Conservation (phyloP, 2,888 invertebrate species). For the Dryadula phaetusa region DNA sequence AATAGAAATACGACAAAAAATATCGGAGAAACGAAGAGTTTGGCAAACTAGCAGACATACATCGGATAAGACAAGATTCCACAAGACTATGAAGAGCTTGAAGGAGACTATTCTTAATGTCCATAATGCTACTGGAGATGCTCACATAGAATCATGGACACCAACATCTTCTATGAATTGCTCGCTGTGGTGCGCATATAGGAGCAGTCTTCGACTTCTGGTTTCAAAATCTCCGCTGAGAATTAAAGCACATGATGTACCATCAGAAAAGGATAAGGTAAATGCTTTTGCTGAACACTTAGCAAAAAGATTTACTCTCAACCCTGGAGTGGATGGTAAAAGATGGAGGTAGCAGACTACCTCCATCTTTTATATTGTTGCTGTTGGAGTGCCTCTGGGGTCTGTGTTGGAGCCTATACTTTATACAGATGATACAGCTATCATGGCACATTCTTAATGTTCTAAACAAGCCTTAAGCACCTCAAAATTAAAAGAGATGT, state of each 20-base stretch:
- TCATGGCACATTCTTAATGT: too few species aligned
- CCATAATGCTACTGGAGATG: too few species aligned
- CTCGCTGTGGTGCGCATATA: neutral
- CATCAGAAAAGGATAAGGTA: neutral
- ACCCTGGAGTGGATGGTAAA: too few species aligned
- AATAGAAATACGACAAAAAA: slow-evolving; percentile 25
- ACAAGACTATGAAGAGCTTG: slow-evolving; percentile 4
- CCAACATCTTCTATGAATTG: neutral
- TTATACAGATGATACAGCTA: too few species aligned
- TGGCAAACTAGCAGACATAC: slow-evolving; percentile 40
- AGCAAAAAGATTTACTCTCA: too few species aligned
- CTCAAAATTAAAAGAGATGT: too few species aligned
- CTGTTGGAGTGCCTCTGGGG: too few species aligned
- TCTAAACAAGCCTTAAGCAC: too few species aligned
- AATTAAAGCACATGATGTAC: neutral
- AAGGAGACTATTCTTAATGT: neutral
- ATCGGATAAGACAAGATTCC: slow-evolving; percentile 37
- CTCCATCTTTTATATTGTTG: too few species aligned
- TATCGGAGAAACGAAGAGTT: slow-evolving; percentile 41
- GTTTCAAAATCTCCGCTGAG: neutral
- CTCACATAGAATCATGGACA: neutral
- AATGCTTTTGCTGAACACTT: slow-evolving; percentile 1
- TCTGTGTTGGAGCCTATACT: too few species aligned
- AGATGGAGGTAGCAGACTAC: too few species aligned
- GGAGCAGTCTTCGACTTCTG: neutral